Evolutionary conservation across 53 echinoderm and acorn worm species (phyloP).

Genomic region (Mesocentrotus franciscanus): DNA sequence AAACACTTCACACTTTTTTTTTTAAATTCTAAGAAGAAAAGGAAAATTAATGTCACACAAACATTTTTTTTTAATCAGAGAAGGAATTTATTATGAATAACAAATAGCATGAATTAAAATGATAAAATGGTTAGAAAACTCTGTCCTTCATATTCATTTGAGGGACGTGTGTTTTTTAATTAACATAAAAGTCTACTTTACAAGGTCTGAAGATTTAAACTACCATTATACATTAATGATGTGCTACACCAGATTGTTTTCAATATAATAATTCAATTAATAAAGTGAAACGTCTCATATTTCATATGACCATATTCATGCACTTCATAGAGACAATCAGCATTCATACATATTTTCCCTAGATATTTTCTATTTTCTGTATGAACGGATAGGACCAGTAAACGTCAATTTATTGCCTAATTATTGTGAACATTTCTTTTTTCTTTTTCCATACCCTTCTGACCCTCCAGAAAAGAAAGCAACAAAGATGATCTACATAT

Average conservation of each 20-base stretch:
- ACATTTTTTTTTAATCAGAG: background rate
- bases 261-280: background rate
- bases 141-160: background rate
- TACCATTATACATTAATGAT: background rate
- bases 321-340: background rate
- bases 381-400: too few species aligned
- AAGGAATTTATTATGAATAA: constrained; percentile 38
- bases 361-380: background rate
- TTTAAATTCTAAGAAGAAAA: too few species aligned
- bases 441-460: background rate
- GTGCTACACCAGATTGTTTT: background rate
- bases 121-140: constrained; percentile 6
- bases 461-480: background rate
- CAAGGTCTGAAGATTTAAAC: background rate
- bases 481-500: background rate
- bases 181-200: background rate
- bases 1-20: too few species aligned
- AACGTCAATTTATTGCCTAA: background rate
- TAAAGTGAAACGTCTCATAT: background rate
- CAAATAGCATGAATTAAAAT: background rate
- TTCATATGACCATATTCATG: background rate
- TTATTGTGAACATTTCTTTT: background rate
- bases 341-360: background rate
- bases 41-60: too few species aligned
- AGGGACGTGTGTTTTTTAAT: background rate